phyloP scores from a whole-genome alignment of 1,140 invertebrate genomes.

The Drosophila grimshawi region DNA sequence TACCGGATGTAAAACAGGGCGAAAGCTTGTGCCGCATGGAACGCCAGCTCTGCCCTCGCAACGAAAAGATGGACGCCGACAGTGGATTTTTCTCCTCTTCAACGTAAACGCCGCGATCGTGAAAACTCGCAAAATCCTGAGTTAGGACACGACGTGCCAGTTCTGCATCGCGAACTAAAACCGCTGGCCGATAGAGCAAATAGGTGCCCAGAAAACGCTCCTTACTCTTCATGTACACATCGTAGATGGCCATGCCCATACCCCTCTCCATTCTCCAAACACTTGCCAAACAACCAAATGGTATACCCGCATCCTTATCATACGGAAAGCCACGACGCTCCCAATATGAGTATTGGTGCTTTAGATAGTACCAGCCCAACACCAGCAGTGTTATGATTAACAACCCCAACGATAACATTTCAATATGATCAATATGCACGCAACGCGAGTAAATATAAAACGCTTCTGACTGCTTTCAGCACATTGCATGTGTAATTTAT shows the following conservation, averaged over 20 bases:
- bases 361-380: slow-evolving; percentile 62
- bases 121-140: slow-evolving; percentile 84
- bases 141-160: slow-evolving; percentile 84
- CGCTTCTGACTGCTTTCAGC: slow-evolving; percentile 5
- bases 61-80: slow-evolving; percentile 82
- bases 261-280: slow-evolving; percentile 53
- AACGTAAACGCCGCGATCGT: slow-evolving; percentile 83
- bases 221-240: slow-evolving; percentile 64
- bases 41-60: slow-evolving; percentile 85
- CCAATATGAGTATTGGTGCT: slow-evolving; percentile 69
- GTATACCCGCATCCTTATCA: slow-evolving; percentile 55
- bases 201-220: slow-evolving; percentile 75
- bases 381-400: slow-evolving; percentile 36
- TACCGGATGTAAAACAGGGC: slow-evolving; percentile 86
- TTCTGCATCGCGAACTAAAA: slow-evolving; percentile 85
- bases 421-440: neutral
- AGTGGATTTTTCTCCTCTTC: slow-evolving; percentile 81
- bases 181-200: slow-evolving; percentile 77
- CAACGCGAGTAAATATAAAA: slow-evolving; percentile 18
- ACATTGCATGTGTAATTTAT: slow-evolving; percentile 20
- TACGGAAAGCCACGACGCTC: slow-evolving; percentile 57
- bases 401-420: slow-evolving; percentile 57
- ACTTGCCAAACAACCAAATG: slow-evolving; percentile 69
- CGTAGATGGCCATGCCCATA: slow-evolving; percentile 69
- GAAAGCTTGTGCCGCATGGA: slow-evolving; percentile 85